Evolutionary conservation across 2,888 invertebrate genomes (phyloP).

Genomic region (Galeruca laticollis): DNA sequence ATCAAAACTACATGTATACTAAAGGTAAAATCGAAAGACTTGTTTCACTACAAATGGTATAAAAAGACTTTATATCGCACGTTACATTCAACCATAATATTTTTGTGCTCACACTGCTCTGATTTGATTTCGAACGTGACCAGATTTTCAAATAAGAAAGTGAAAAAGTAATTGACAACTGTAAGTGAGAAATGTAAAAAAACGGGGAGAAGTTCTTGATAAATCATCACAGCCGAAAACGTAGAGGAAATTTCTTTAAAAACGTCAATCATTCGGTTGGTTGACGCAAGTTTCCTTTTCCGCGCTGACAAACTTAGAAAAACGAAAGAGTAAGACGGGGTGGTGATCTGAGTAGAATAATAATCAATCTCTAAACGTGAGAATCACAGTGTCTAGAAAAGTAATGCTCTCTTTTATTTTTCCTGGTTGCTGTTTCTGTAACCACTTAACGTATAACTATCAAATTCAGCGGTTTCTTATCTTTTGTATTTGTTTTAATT

Average conservation of each 20-base stretch:
- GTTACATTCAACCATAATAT: not conserved
- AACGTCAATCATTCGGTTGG: conserved; percentile 62
- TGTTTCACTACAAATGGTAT: not conserved
- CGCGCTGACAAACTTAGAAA: conserved; percentile 53
- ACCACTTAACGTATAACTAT: too few relatives aligned
- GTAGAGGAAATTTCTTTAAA: conserved; percentile 56
- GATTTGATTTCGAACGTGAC: conserved; percentile 50
- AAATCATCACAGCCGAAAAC: conserved; percentile 59
- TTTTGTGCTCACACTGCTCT: not conserved
- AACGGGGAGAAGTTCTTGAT: conserved; percentile 55
- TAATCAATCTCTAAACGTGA: conserved; percentile 32
- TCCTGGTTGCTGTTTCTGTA: conserved; percentile 1
- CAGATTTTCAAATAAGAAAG: conserved; percentile 8
- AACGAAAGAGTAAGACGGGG: conserved; percentile 37
- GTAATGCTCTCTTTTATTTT: conserved; percentile 1
- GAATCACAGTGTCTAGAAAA: not conserved
- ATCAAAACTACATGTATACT: too few relatives aligned
- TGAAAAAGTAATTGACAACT: conserved; percentile 55
- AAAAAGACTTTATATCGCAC: not conserved
- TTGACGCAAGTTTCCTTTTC: conserved; percentile 50
- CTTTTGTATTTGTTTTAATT: too few relatives aligned
- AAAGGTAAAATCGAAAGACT: too few relatives aligned
- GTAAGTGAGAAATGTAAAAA: conserved; percentile 60
- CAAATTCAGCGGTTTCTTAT: too few relatives aligned
- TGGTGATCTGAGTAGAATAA: conserved; percentile 39